A percentile compares a stretch with the other conserved stretches of the same genome.
Evolutionary conservation across 2,888 invertebrate species (phyloP).

Genomic region (Hirtodrosophila confusa): DNA sequence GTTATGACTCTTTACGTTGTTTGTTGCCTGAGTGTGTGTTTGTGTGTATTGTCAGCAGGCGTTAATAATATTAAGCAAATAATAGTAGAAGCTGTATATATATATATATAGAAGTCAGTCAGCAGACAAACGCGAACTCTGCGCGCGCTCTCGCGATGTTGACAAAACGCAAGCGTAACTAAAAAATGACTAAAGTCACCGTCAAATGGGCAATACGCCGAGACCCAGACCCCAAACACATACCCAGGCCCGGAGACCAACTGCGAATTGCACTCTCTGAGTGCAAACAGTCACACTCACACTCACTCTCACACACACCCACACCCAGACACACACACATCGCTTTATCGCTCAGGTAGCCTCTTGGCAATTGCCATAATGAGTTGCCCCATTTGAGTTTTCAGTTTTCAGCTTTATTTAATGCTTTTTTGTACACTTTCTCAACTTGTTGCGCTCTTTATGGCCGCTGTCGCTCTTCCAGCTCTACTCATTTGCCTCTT

Average conservation of each 20-base stretch:
- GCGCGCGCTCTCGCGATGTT: conserved; percentile 75
- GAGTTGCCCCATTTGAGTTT: conserved; percentile 59
- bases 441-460: conserved; percentile 60
- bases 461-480: conserved; percentile 30
- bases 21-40: conserved; percentile 1
- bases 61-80: conserved; percentile 47
- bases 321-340: conserved; percentile 4
- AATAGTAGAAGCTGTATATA: conserved; percentile 21
- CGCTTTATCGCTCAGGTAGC: conserved; percentile 30
- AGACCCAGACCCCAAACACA: conserved; percentile 57
- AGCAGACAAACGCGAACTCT: conserved; percentile 43
- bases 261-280: conserved; percentile 27
- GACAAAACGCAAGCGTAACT: conserved; percentile 79
- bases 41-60: conserved; percentile 42
- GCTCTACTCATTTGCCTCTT: conserved; percentile 43
- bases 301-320: conserved; percentile 10
- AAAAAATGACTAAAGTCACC: conserved; percentile 77
- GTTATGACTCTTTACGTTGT: conserved; percentile 31
- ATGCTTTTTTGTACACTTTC: conserved; percentile 35
- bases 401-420: conserved; percentile 37
- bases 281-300: conserved; percentile 21
- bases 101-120: conserved; percentile 18
- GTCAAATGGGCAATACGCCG: conserved; percentile 60
- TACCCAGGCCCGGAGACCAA: conserved; percentile 45
- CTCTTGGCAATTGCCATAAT: conserved; percentile 53